Evolutionary conservation across 2,797 vertebrate genomes (phyloP).

Genomic region (Yasuhikotakia modesta): DNA sequence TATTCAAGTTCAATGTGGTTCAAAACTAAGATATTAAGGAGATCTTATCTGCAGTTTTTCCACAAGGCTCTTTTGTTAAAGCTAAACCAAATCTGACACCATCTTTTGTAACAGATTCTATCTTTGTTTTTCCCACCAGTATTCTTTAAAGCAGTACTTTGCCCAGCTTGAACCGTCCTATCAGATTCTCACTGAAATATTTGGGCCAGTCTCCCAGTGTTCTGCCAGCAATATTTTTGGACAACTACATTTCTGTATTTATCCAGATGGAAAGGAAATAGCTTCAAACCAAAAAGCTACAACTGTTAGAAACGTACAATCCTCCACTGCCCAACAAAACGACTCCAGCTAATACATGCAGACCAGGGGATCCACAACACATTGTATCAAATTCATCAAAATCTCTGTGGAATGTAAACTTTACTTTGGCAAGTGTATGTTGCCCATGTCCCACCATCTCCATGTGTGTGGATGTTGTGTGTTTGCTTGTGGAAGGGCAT

Average conservation of each 20-base stretch:
- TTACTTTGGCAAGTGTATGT: conserved; percentile 74
- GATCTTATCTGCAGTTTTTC: not conserved
- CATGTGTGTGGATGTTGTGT: conserved; percentile 64
- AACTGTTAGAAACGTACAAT: conserved; percentile 56
- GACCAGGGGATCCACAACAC: conserved; percentile 36
- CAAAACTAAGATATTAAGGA: not conserved
- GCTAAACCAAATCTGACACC: not conserved
- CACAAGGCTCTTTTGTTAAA: not conserved
- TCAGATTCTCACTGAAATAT: conserved; percentile 13
- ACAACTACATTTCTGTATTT: conserved; percentile 57
- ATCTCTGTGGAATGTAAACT: conserved; percentile 76
- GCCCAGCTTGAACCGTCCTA: conserved; percentile 10
- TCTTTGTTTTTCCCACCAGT: not conserved
- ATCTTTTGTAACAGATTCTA: not conserved
- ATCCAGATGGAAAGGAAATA: conserved; percentile 59
- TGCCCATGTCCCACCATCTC: conserved; percentile 50
- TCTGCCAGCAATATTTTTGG: conserved; percentile 61
- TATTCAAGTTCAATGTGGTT: not conserved
- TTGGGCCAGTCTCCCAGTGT: conserved; percentile 39
- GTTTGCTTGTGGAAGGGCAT: conserved; percentile 68
- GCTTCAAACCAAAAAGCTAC: conserved; percentile 52
- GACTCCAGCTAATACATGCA: conserved; percentile 43
- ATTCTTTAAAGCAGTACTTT: not conserved
- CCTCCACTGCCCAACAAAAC: conserved; percentile 49
- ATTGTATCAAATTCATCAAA: conserved; percentile 56